Evolutionary conservation across 2,797 vertebrate species (phyloP).

Genomic region (Halcyon smyrnensis): DNA sequence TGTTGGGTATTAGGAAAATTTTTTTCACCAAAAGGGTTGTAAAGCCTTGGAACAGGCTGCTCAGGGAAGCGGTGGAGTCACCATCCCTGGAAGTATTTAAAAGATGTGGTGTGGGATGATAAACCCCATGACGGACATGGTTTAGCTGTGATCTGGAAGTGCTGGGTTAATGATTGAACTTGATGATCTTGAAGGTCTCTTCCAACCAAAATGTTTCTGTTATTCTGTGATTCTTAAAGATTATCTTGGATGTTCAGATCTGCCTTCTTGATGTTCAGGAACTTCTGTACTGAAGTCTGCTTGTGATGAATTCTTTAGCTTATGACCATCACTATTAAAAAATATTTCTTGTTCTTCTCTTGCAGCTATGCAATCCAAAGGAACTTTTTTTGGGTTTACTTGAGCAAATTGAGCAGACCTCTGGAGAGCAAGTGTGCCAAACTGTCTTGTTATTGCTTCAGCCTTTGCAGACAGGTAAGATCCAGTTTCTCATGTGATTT

Average conservation of each 20-base stretch:
- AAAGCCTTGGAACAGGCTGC: too few species aligned
- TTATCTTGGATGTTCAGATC: neutral
- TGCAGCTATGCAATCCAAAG: slow-evolving; percentile 92
- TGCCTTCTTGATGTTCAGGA: neutral
- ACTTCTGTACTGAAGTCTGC: neutral
- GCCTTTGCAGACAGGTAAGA: slow-evolving; percentile 90
- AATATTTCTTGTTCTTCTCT: neutral
- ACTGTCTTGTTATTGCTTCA: slow-evolving; percentile 86
- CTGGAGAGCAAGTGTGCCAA: slow-evolving; percentile 82
- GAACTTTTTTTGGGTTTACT: slow-evolving; percentile 93
- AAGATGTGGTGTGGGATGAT: too few species aligned
- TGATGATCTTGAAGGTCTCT: neutral
- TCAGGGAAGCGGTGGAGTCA: too few species aligned
- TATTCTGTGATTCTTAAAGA: neutral
- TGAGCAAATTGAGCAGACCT: slow-evolving; percentile 92
- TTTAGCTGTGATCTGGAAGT: too few species aligned
- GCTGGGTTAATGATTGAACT: neutral
- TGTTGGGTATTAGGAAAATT: too few species aligned
- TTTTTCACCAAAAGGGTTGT: too few species aligned
- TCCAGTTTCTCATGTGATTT: neutral
- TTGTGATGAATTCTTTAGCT: neutral
- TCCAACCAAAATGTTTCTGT: neutral
- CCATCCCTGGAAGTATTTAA: too few species aligned
- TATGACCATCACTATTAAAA: neutral
- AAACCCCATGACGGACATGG: too few species aligned